Base-by-base conservation (phyloP, 92 coral and sea anemone genomes). In the Chrysogorgia sp. region DNA sequence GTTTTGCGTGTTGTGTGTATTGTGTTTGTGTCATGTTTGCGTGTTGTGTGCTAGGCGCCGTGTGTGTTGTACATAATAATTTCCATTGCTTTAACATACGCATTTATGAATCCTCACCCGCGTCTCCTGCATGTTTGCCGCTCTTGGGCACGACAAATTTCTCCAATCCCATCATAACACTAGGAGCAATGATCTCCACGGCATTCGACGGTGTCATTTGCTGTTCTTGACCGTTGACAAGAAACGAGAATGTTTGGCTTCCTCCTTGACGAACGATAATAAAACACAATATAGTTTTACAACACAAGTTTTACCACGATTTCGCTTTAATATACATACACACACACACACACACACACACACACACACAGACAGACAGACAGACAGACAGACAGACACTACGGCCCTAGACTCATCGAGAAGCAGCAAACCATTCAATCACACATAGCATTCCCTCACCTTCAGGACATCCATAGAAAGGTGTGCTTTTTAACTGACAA, bases 381-480 rank as follows among this genome's bases (percentile, higher is more conserved):
- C n/a, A n/a, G n/a, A n/a, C n/a, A n/a, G n/a, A n/a, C n/a, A n/a
- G n/a, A n/a, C n/a, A n/a, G n/a, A n/a, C n/a, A n/a, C n/a, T n/a
- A n/a, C n/a, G n/a, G n/a, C n/a, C n/a, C n/a, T 7, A n/a, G 22
- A n/a, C 62, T 6, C 21, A 56, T 45, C 19, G 9, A 45, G 19
- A 45, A 45, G 19, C 52, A 56, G 14, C 62, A 56, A 20, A 56
- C 22, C 24, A 9, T 57, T n/a, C 30, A n/a, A n/a, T n/a, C n/a
- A n/a, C n/a, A n/a, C n/a, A n/a, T 14, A 63, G 17, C 9, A 0
- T 7, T 5, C 20, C 67, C 90, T 48, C 57, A 89, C 98, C 98
- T 7, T 72, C 64, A 30, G 98, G 97, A 13, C 97, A 92, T 0
- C 98, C 98, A 67, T 89, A 94, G 85, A 92, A 94, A 21, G 98